Evolutionary conservation across 2,888 invertebrate species (phyloP).

Genomic region (Tachina grossa): DNA sequence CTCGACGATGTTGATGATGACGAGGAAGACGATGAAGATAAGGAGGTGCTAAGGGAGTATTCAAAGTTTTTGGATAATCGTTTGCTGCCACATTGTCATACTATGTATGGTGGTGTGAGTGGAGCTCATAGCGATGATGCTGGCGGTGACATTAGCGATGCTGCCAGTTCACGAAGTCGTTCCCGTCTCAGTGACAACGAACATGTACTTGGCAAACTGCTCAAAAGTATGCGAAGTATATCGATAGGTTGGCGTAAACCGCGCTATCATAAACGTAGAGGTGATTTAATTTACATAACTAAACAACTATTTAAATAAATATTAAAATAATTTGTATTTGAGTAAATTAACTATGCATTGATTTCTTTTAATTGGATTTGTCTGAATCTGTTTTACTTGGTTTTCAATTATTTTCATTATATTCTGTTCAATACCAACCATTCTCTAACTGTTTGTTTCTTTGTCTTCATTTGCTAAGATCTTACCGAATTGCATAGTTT

Average conservation of each 20-base stretch:
- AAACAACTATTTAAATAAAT: constrained; percentile 43
- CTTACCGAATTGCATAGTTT: constrained; percentile 25
- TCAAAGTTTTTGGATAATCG: constrained; percentile 76
- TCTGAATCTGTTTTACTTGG: constrained; percentile 11
- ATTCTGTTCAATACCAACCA: not conserved
- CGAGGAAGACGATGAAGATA: constrained; percentile 66
- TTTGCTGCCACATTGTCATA: constrained; percentile 70
- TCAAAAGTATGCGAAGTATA: constrained; percentile 81
- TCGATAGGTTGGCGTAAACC: constrained; percentile 82
- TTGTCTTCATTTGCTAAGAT: not conserved
- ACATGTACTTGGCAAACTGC: constrained; percentile 80
- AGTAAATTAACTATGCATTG: constrained; percentile 62
- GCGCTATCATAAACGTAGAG: constrained; percentile 82
- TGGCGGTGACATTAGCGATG: constrained; percentile 79
- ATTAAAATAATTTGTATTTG: constrained; percentile 46
- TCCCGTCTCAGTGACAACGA: constrained; percentile 77
- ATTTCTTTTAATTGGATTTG: constrained; percentile 19
- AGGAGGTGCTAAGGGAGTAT: constrained; percentile 59
- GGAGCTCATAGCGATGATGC: constrained; percentile 76
- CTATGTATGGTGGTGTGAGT: constrained; percentile 32
- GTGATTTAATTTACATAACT: constrained; percentile 77
- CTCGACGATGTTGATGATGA: constrained; percentile 68
- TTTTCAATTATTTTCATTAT: not conserved
- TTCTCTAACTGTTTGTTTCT: constrained; percentile 19
- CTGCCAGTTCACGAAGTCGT: constrained; percentile 77